phyloP scores from a whole-genome alignment of 2,113 vertebrate species.

The Lycaon pictus region DNA sequence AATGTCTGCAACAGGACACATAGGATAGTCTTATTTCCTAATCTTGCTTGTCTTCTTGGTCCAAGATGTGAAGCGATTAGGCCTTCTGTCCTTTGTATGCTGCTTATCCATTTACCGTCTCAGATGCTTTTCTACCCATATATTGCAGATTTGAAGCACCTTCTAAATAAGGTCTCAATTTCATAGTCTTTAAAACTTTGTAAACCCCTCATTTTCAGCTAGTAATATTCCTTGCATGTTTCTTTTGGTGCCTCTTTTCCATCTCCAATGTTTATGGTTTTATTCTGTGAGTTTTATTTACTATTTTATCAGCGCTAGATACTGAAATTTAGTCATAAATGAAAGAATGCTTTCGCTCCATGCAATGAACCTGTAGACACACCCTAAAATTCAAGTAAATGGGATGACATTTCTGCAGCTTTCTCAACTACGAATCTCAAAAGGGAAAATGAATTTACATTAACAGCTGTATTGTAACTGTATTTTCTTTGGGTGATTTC shows the following conservation, averaged over 20 bases:
- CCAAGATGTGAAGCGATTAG: not conserved
- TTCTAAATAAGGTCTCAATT: not conserved
- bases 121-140: not conserved
- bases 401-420: not conserved
- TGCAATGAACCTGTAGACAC: accelerated
- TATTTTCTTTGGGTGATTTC: not conserved
- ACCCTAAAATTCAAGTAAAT: not conserved
- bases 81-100: not conserved
- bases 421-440: not conserved
- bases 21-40: not conserved
- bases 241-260: not conserved
- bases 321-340: not conserved
- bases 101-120: not conserved
- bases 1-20: accelerated
- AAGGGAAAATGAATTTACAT: not conserved
- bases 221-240: too few species aligned
- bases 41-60: not conserved
- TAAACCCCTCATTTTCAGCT: not conserved
- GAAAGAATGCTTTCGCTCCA: not conserved
- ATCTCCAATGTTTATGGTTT: not conserved
- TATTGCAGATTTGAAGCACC: not conserved
- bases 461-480: not conserved
- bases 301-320: not conserved
- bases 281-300: not conserved
- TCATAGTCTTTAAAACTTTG: not conserved